Evolutionary conservation across 2,888 invertebrate species (phyloP).

Genomic region (Orthonychiurus folsomi): DNA sequence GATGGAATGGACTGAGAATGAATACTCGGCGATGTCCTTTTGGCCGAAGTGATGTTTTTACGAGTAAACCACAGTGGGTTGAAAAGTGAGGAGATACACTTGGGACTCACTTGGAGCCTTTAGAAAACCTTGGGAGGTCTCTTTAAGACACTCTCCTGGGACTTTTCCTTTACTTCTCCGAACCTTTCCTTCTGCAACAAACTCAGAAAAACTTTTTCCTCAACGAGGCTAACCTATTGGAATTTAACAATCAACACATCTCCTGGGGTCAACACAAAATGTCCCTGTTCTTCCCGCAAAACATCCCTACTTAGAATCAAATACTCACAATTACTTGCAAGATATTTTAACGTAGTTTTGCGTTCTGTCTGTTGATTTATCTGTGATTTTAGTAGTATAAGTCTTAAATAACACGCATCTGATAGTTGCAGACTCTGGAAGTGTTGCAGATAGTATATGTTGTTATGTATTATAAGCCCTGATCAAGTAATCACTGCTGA

Average conservation of each 20-base stretch:
- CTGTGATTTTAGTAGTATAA: too few relatives aligned
- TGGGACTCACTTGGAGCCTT: conserved; percentile 14
- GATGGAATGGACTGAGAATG: too few relatives aligned
- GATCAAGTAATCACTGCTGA: too few relatives aligned
- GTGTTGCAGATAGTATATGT: too few relatives aligned
- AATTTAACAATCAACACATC: conserved; percentile 16
- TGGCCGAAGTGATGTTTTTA: not conserved
- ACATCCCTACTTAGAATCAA: too few relatives aligned
- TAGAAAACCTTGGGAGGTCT: conserved; percentile 18
- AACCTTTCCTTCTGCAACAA: not conserved
- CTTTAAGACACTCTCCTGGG: conserved; percentile 16
- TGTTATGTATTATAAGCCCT: too few relatives aligned
- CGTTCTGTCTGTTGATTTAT: too few relatives aligned
- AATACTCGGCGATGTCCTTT: not conserved
- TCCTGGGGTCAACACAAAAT: conserved; percentile 16
- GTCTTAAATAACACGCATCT: too few relatives aligned
- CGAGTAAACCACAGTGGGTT: conserved; percentile 2
- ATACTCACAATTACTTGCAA: too few relatives aligned
- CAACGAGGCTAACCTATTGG: conserved; percentile 8
- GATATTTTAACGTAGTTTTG: too few relatives aligned
- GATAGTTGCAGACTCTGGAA: too few relatives aligned
- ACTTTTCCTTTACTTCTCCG: conserved; percentile 13
- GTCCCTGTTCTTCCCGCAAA: not conserved
- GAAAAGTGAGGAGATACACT: conserved; percentile 13
- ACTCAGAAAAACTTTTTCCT: conserved; percentile 6